Evolutionary conservation across 2,888 invertebrate genomes (phyloP), one percentile per base, ranked within the genome.

Genomic region (Adela reaumurella): DNA sequence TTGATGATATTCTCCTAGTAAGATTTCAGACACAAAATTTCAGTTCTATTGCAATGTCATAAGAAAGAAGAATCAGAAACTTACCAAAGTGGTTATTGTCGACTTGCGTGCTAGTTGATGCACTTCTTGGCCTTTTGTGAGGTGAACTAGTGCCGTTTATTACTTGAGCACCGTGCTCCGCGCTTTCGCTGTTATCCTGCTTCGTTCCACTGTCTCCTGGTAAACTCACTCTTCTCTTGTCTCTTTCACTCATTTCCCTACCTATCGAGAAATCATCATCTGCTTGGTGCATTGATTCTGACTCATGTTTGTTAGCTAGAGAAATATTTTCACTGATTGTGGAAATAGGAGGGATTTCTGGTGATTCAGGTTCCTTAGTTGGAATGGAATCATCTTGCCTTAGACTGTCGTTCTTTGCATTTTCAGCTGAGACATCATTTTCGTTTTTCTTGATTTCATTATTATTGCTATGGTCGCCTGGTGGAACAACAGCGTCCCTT

Each of bases 81-180:
- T 81, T 76, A 92, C 92, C 90, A 62, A 92, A 92, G 74, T 90
- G 88, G 79, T 89, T 88, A 45, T 88, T 87, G 69, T 92, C 92
- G 58, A 91, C 90, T 82, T 92, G 92, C 8, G 90, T 90, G 56
- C 89, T 88, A 45, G 89, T 89, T 35, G 89, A 88, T 55, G 90
- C 86, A 73, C 89, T 90, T 62, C 88, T 83, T 49, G 90, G 89
- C 70, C 89, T 78, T 68, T 87, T 86, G 52, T 83, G 82, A 29
- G 88, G 88, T 28, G 88, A 87, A 35, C 72, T 62, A 47, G 70
- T 64, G 51, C 71, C 74, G 59, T 74, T 67, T 49, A 77, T 73
- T 2, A 72, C 71, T 52, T 74, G 72, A 2, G 74, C 61, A 14
- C 70, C 58, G 2, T 68, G 65, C 42, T 72, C 70, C 20, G 77